Conservation (phyloP, 2,888 invertebrate species). For the Drosophila kambysellisi region DNA sequence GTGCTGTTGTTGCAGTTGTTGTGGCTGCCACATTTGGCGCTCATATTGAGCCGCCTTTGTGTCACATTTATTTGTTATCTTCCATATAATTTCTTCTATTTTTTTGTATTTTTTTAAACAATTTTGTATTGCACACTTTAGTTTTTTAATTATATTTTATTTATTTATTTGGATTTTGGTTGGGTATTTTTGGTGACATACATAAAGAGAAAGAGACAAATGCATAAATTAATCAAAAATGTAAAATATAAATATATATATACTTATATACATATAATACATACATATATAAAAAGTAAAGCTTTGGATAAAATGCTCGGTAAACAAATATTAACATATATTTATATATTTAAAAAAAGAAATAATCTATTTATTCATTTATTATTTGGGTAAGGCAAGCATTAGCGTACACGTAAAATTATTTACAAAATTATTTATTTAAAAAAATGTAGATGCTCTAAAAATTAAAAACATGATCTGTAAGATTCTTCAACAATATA, state of each 20-base stretch:
- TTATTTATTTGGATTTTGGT: slow-evolving; percentile 19
- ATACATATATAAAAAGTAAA: slow-evolving; percentile 6
- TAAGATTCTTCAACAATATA: background rate
- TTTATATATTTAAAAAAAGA: background rate
- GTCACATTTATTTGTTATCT: slow-evolving; percentile 25
- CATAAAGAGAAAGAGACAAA: slow-evolving; percentile 58
- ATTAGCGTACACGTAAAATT: background rate
- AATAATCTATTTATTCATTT: background rate
- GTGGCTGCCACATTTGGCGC: slow-evolving; percentile 43
- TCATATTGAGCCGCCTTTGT: slow-evolving; percentile 62
- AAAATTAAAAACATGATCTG: background rate
- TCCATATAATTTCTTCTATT: slow-evolving; percentile 12
- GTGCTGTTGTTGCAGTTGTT: slow-evolving; percentile 23
- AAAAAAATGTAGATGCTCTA: background rate
- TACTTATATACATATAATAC: background rate
- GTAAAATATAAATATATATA: background rate
- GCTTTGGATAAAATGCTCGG: background rate
- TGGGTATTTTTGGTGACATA: slow-evolving; percentile 42
- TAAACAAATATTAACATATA: background rate
- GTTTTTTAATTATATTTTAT: slow-evolving; percentile 7
- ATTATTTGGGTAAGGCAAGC: background rate
- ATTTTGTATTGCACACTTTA: slow-evolving; percentile 39
- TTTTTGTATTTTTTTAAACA: slow-evolving; percentile 2
- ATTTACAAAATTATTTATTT: background rate
- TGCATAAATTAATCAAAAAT: slow-evolving; percentile 49